A percentile compares a stretch with the other conserved stretches of the same genome.
These are phyloP conservation scores for Drosophila macrospina DNA, from an alignment of 2,888 invertebrate genomes.

Conservation along the genomic window DNA sequence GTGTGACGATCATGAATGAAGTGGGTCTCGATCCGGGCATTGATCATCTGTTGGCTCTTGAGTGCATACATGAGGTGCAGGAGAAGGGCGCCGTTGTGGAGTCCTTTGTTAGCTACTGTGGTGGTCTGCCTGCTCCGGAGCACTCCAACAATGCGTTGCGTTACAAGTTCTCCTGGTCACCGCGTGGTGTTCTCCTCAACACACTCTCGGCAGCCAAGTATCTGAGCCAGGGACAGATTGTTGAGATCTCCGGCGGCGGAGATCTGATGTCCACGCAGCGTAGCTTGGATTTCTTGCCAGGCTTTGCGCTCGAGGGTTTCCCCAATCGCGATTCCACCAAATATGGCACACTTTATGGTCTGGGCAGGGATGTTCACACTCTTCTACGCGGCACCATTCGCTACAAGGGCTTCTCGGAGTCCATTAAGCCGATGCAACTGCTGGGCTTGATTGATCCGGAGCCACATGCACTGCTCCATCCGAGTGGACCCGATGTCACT, in stretches of 20 bases:
- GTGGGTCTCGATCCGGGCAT: slow-evolving; percentile 99
- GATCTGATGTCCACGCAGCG: slow-evolving; percentile 93
- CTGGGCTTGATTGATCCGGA: slow-evolving; percentile 95
- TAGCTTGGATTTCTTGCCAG: slow-evolving; percentile 95
- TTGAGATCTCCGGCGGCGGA: slow-evolving; percentile 95
- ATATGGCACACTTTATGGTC: slow-evolving; percentile 94
- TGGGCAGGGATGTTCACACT: slow-evolving; percentile 93
- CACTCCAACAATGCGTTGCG: slow-evolving; percentile 95
- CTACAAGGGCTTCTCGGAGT: slow-evolving; percentile 95
- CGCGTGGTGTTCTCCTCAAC: slow-evolving; percentile 95
- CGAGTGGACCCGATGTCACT: slow-evolving; percentile 97
- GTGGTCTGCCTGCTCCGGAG: slow-evolving; percentile 98
- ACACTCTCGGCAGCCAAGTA: slow-evolving; percentile 96
- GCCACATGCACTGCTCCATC: slow-evolving; percentile 95
- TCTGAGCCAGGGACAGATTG: slow-evolving; percentile 92
- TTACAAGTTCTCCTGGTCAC: slow-evolving; percentile 99
- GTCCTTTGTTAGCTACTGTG: slow-evolving; percentile 98
- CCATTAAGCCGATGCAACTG: slow-evolving; percentile 93
- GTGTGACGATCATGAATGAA: slow-evolving; percentile 97
- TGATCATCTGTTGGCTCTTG: slow-evolving; percentile 97
- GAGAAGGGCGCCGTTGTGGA: slow-evolving; percentile 95
- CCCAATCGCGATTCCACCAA: slow-evolving; percentile 98
- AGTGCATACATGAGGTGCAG: slow-evolving; percentile 97
- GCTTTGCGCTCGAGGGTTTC: slow-evolving; percentile 98
- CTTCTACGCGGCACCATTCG: slow-evolving; percentile 97